Conservation (phyloP, 2,888 invertebrate species). For the Drosophila nr. perissopoda region DNA sequence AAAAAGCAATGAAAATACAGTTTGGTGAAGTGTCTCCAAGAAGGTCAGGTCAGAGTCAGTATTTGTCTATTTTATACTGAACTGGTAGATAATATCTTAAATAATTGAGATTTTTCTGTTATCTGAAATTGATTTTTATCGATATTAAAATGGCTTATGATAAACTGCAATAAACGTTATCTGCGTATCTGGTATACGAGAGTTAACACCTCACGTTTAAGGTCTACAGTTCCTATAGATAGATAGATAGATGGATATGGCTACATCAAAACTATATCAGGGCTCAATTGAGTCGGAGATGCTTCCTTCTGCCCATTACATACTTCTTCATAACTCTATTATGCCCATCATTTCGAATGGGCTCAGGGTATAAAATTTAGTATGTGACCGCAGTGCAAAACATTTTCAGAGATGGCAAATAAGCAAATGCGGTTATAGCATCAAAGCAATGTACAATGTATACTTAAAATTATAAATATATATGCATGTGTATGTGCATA, state of each 20-base stretch:
- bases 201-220: not conserved
- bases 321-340: not conserved
- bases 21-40: not conserved
- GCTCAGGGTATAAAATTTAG: slow-evolving; percentile 3
- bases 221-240: not conserved
- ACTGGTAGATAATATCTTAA: not conserved
- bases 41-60: not conserved
- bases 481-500: not conserved
- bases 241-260: not conserved
- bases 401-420: slow-evolving; percentile 38
- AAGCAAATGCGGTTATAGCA: slow-evolving; percentile 45
- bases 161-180: not conserved
- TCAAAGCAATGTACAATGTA: slow-evolving; percentile 31
- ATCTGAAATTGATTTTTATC: not conserved
- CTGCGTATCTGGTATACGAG: not conserved
- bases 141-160: not conserved
- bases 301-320: not conserved
- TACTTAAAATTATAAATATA: not conserved
- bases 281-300: not conserved
- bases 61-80: not conserved
- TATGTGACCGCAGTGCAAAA: slow-evolving; percentile 70
- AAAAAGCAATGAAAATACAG: not conserved
- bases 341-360: not conserved
- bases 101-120: not conserved
- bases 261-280: no score